Evolutionary conservation across 64 coral and sea anemone genomes (phyloP), one percentile per base, ranked within the genome.

Genomic region (Montipora sp.): DNA sequence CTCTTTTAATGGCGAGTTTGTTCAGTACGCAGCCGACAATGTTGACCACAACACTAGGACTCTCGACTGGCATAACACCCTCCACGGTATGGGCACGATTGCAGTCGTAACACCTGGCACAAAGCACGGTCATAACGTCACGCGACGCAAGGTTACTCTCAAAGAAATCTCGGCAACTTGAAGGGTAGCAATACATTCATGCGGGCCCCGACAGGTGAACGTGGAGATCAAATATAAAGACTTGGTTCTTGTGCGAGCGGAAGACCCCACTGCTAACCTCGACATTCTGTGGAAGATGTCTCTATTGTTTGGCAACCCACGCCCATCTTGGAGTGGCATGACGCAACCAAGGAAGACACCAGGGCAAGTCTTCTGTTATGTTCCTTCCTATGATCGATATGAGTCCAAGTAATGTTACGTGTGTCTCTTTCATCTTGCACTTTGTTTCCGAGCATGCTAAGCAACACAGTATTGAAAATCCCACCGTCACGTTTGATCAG

Each of bases 401-500:
- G 36, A 80, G 51, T 20, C 78, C 78, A 48, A 80, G 48, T 51
- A 48, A 80, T 51, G 36, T 20, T 9, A 50, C 78, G 16, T 80
- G 78, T 51, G 48, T 80, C 15, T 49, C 45, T 50, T 90, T 75
- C 48, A 83, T 78, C 4, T 47, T 91, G 20, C 48, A 53, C 8
- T 92, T 83, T 84, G 90, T 92, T 14, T 9, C 58, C 7, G 12
- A 75, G 50, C 80, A 75, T 22, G 90, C 90, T 7, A 49, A 55
- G 50, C 36, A 81, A 16, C 60, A 70, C 66, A 47, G n/a, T 27
- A 90, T 90, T 21, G 12, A 3, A 21, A 65, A 65, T 18, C 76
- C 88, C 47, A 66, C 75, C 63, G 45, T 75, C 18, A 84, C 90
- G 8, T 92, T 92, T 46, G 79, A 92, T 70, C 90, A 92, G 59